Evolutionary conservation across 2,797 vertebrate species (phyloP), one percentile per base, ranked within the genome.

Genomic region (Coluber constrictor): DNA sequence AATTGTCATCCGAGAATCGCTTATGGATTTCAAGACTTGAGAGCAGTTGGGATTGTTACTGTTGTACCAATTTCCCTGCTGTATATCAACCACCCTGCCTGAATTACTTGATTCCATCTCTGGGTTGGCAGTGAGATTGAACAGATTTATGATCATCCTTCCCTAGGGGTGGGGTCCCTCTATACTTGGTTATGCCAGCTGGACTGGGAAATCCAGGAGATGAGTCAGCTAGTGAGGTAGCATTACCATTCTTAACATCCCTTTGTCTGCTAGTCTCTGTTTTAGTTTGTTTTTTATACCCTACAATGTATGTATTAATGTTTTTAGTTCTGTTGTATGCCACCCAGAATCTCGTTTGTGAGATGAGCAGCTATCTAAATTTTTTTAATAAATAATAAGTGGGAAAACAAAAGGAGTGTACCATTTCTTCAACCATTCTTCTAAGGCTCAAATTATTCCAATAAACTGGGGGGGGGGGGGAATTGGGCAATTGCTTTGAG

Each of bases 401-500:
- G 74, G 74, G 20, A 83, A 25, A 83, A 83, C 20, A 83, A 43
- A 43, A 1, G 0, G 20, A 25, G 74, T 47, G 37, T 47, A 47
- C 37, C 37, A 83, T 25, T 83, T 83, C 37, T 43, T 83, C 37
- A 43, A 23, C 74, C 1, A 2, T 43, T 83, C 37, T 83, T 23
- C 20, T 83, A 83, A 83, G 20, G 20, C 10, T 83, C 37, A 43
- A 47, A 47, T 83, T 83, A 23, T 83, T 43, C 74, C 74, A 83
- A 47, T 25, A 83, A 83, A 0, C 10, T 12, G 7, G 4, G 20
- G n/a, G 1, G 18, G 0, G 0, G n/a, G 1, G 18, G 1, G 0
- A 12, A 47, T 12, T 11, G 1, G 20, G 2, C 10, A 43, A 23
- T 11, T 43, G 20, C 74, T 83, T 43, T 83, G 74, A 43, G 20